Evolutionary conservation across 2,888 invertebrate genomes (phyloP).

Genomic region (Drosophila greeni): DNA sequence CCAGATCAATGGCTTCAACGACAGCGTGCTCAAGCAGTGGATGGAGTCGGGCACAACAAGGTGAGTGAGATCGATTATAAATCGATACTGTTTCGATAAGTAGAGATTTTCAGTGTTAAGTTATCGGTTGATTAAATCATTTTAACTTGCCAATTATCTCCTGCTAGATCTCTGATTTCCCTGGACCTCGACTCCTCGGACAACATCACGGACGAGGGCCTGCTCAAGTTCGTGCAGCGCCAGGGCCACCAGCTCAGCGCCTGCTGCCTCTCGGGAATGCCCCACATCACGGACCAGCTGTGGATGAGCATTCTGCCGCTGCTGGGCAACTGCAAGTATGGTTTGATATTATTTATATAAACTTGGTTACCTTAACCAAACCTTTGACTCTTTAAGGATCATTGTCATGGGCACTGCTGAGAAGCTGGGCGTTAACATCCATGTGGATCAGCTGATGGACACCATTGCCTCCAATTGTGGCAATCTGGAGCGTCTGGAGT

Average conservation of each 20-base stretch:
- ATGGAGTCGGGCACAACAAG: constrained; percentile 90
- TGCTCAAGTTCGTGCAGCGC: constrained; percentile 93
- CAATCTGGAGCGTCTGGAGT: constrained; percentile 92
- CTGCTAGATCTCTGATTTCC: constrained; percentile 85
- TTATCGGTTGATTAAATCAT: not conserved
- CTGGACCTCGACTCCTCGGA: constrained; percentile 97
- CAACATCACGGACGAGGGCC: constrained; percentile 94
- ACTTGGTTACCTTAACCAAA: not conserved
- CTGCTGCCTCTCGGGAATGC: constrained; percentile 94
- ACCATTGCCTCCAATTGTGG: constrained; percentile 96
- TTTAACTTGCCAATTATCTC: no score
- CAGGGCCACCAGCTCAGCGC: constrained; percentile 94
- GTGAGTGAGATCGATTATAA: constrained; percentile 73
- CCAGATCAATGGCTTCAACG: constrained; percentile 98
- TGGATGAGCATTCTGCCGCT: constrained; percentile 97
- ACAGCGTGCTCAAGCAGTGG: constrained; percentile 94
- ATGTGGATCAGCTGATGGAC: constrained; percentile 98
- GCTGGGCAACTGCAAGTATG: constrained; percentile 93
- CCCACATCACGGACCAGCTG: constrained; percentile 98
- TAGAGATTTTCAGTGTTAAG: no score
- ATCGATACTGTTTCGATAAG: not conserved
- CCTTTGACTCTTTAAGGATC: constrained; percentile 82
- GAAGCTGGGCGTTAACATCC: constrained; percentile 96
- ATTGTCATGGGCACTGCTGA: constrained; percentile 98
- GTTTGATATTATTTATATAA: constrained; percentile 7